Evolutionary conservation across 2,113 vertebrate genomes (phyloP).

Genomic region (Cathartes aura): DNA sequence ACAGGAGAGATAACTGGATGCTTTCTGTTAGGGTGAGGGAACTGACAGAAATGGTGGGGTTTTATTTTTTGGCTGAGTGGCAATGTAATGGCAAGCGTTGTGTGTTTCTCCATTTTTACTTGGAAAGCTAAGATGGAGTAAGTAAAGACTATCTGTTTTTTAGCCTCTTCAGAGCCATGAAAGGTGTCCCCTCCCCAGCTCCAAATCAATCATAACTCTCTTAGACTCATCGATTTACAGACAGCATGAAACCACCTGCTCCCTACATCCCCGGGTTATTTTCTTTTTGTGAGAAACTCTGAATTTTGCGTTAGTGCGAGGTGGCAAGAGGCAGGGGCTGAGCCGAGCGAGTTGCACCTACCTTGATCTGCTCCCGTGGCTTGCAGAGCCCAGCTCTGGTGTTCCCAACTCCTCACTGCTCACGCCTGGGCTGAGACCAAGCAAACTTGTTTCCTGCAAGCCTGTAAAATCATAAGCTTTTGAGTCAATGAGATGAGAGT

Average conservation of each 20-base stretch:
- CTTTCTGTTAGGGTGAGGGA: neutral
- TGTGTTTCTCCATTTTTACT: neutral
- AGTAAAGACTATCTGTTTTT: neutral
- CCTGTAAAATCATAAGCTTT: rapidly evolving
- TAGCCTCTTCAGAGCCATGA: neutral
- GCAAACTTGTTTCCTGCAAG: neutral
- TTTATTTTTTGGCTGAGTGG: slow-evolving; percentile 20
- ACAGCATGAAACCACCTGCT: neutral
- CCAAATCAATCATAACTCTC: neutral
- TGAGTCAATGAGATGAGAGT: neutral
- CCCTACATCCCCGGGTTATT: neutral
- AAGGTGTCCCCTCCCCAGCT: neutral
- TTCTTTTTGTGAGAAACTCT: neutral
- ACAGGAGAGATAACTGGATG: neutral
- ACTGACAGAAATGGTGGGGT: neutral
- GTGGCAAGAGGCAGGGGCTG: neutral
- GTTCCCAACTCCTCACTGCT: neutral
- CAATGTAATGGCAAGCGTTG: neutral
- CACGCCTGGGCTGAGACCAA: neutral
- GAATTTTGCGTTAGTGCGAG: neutral
- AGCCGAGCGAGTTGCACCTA: rapidly evolving
- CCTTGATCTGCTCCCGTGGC: neutral
- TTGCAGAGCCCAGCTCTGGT: neutral
- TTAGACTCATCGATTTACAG: neutral
- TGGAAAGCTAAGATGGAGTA: neutral